These are phyloP conservation scores for Calameuta filiformis DNA, from an alignment of 2,888 invertebrate genomes.

Conservation along the genomic window DNA sequence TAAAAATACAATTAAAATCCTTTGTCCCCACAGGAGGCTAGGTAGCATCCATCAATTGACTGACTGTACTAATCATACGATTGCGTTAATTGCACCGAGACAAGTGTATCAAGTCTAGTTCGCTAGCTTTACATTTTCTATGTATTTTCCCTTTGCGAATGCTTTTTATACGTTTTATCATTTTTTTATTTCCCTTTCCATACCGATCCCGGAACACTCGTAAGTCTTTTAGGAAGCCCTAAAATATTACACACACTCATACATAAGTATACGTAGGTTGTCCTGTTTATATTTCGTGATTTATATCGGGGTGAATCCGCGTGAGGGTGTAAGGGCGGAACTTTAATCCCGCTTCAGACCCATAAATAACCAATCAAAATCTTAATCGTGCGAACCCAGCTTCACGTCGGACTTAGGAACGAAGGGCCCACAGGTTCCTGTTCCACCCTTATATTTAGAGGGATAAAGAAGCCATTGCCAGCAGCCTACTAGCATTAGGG, in stretches of 20 bases:
- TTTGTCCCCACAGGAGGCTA: neutral
- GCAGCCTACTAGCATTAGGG: neutral
- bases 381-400: conserved; percentile 24
- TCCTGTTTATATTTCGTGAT: neutral
- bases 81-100: neutral
- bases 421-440: neutral
- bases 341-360: conserved; percentile 21
- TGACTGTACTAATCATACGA: neutral
- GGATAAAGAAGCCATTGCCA: neutral
- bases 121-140: neutral
- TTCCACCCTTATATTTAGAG: neutral
- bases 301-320: neutral
- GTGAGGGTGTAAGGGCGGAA: neutral
- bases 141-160: neutral
- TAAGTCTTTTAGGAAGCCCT: too few species aligned
- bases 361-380: conserved; percentile 35
- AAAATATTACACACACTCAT: neutral
- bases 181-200: neutral
- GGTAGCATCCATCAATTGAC: too few species aligned
- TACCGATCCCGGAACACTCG: neutral
- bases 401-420: neutral
- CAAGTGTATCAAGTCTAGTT: neutral
- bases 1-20: neutral
- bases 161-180: neutral
- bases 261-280: neutral